Evolutionary conservation across 2,888 invertebrate genomes (phyloP), one percentile per base, ranked within the genome.

Genomic region (Dicyrtomina minuta): DNA sequence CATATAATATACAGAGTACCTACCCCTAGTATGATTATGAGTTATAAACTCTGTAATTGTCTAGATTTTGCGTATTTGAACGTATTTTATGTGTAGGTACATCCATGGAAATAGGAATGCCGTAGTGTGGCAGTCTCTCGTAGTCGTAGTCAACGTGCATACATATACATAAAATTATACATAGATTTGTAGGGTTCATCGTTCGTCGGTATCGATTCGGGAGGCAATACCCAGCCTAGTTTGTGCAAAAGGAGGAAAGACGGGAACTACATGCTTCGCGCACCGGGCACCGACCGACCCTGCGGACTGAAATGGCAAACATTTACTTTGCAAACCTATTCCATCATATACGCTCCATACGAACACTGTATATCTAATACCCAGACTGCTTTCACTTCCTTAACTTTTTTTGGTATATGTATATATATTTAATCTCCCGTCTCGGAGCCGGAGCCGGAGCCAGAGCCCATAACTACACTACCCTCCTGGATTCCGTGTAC

Each of bases 201-300:
- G 55, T 56, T 65, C 56, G 43, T 65, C 41, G 12, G 20, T 65
- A 55, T 53, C 65, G 55, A 65, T 65, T 55, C 56, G 27, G 49
- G 62, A 62, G 69, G 59, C 69, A 69, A 69, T 69, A 64, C 55
- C 69, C 69, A 69, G 64, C 69, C 69, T 69, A 69, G 65, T 65
- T 65, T 65, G 53, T 53, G 65, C 56, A n/a, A 46, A 49, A 22
- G 26, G 5, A 12, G 33, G 33, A 33, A 58, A 26, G 13, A 58
- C 39, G 27, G 33, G 26, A 33, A 39, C 39, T 58, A 15, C 33
- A 33, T 58, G 58, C 39, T 58, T 58, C 13, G 49, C 44, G 61
- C 44, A 49, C 55, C 65, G 26, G 65, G 62, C 62, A 51, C 39
- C 62, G 62, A 64, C 62, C 62, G 62, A 64, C 62, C 62, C 62